phyloP scores from a whole-genome alignment of 1,140 invertebrate genomes.

The Tetramorium parvispinum region DNA sequence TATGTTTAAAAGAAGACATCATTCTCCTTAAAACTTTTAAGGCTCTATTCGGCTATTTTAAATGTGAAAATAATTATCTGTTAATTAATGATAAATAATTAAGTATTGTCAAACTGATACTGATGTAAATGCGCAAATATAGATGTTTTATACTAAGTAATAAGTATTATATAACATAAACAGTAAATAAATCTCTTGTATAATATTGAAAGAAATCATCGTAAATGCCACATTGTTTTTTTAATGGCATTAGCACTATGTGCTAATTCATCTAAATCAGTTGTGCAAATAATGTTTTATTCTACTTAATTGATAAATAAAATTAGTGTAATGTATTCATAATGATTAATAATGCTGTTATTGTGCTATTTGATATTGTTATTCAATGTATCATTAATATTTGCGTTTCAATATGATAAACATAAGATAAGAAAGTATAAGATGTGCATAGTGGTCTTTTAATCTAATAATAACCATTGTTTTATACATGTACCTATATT shows the following conservation, averaged over 20 bases:
- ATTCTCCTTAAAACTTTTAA: not conserved
- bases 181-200: constrained; percentile 11
- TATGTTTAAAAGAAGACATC: not conserved
- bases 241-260: not conserved
- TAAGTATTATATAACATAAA: not conserved
- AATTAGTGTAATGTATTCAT: not conserved
- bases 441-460: too few relatives aligned
- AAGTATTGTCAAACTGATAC: not conserved
- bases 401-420: too few relatives aligned
- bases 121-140: not conserved
- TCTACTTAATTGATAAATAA: not conserved
- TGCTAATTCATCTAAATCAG: not conserved
- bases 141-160: constrained; percentile 14
- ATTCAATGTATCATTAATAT: not conserved
- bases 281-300: not conserved
- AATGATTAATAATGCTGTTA: not conserved
- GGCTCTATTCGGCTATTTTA: not conserved
- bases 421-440: too few relatives aligned
- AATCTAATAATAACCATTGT: too few relatives aligned
- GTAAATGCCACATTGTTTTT: not conserved
- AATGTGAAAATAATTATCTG: constrained; percentile 14
- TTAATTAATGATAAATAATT: not conserved
- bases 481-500: too few relatives aligned
- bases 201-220: not conserved
- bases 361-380: not conserved